Evolutionary conservation across 2,797 vertebrate species (phyloP).

Genomic region (Etheostoma perlongum): DNA sequence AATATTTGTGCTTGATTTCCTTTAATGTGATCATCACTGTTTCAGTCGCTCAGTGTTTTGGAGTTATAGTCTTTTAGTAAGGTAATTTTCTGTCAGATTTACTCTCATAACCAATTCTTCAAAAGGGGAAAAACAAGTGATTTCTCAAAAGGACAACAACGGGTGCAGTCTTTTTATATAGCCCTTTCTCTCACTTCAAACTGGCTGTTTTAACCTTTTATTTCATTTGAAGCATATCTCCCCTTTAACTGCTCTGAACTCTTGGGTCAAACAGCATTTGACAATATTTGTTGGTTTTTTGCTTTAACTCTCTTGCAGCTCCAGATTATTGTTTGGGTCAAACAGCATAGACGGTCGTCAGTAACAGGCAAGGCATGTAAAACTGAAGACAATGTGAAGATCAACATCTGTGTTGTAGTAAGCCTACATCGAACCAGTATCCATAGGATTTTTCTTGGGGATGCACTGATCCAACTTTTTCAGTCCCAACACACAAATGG

Average conservation of each 20-base stretch:
- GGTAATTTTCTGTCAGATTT: constrained; percentile 75
- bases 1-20: constrained; percentile 74
- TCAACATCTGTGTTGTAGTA: not conserved
- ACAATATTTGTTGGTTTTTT: constrained; percentile 3
- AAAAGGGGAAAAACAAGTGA: constrained; percentile 59
- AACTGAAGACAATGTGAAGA: not conserved
- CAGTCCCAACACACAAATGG: not conserved
- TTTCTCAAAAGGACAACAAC: constrained; percentile 44
- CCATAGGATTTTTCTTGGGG: too few species aligned
- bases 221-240: constrained; percentile 27
- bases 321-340: not conserved
- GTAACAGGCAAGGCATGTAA: not conserved
- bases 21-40: constrained; percentile 71
- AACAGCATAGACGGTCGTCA: not conserved
- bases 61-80: constrained; percentile 70
- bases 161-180: not conserved
- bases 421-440: not conserved
- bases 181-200: constrained; percentile 34
- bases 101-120: constrained; percentile 61
- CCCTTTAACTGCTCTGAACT: constrained; percentile 16
- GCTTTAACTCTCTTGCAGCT: constrained; percentile 5
- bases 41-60: constrained; percentile 54
- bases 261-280: constrained; percentile 22
- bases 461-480: not conserved
- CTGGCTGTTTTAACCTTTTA: constrained; percentile 30